Evolutionary conservation across 2,113 vertebrate species (phyloP).

Genomic region (Cathartes aura): DNA sequence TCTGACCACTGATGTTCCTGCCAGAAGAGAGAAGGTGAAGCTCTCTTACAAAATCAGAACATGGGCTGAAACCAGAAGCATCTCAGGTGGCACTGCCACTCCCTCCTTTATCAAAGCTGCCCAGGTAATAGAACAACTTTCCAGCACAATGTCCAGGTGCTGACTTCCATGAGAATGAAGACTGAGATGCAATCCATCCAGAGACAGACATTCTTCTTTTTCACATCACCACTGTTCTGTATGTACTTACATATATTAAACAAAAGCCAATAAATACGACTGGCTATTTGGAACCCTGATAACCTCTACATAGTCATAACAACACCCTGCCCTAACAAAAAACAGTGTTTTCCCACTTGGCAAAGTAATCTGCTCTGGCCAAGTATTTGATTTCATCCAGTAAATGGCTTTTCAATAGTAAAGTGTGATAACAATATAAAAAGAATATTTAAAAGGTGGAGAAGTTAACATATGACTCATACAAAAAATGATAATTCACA

Average conservation of each 20-base stretch:
- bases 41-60: not conserved
- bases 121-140: not conserved
- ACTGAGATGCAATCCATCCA: not conserved
- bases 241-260: not conserved
- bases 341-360: not conserved
- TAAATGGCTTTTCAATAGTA: not conserved
- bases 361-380: not conserved
- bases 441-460: not conserved
- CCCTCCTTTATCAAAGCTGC: not conserved
- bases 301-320: not conserved
- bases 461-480: constrained; percentile 32
- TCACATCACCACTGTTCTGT: not conserved
- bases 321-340: not conserved
- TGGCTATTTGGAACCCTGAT: not conserved
- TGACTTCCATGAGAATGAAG: not conserved
- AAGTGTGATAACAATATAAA: not conserved
- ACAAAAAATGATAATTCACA: not conserved
- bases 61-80: not conserved
- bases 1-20: not conserved
- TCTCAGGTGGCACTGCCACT: not conserved
- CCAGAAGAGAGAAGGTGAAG: not conserved
- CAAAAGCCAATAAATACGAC: not conserved
- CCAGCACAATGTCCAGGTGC: not conserved
- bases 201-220: not conserved
- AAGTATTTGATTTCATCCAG: not conserved